Conservation (phyloP, 2,888 invertebrate genomes). For the Xanthorhoe designata region DNA sequence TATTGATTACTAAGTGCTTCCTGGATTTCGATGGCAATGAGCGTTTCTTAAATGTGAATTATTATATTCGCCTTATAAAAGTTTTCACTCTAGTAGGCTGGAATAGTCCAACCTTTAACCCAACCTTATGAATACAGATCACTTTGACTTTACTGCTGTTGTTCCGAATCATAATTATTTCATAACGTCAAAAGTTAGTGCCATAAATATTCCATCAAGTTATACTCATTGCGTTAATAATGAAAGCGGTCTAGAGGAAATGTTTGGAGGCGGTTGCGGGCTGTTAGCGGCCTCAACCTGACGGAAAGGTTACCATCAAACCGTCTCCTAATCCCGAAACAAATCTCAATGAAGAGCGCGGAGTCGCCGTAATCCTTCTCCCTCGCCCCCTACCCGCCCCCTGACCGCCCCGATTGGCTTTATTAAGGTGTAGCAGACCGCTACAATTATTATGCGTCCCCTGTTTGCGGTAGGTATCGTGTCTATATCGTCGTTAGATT, state of each 20-base stretch:
- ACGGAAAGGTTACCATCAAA: conserved; percentile 75
- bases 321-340: conserved; percentile 83
- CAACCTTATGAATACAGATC: conserved; percentile 36
- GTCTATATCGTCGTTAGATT: conserved; percentile 79
- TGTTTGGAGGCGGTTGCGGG: conserved; percentile 61
- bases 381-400: conserved; percentile 55
- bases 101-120: conserved; percentile 21
- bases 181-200: conserved; percentile 64
- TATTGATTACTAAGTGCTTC: conserved; percentile 6
- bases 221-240: conserved; percentile 67
- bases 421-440: conserved; percentile 86
- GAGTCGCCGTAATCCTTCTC: conserved; percentile 74
- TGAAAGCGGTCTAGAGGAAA: conserved; percentile 58
- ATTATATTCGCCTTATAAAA: background rate
- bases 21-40: background rate
- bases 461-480: conserved; percentile 83
- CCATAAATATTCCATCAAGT: conserved; percentile 70
- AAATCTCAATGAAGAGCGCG: conserved; percentile 85
- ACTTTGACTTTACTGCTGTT: conserved; percentile 48
- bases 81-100: conserved; percentile 1
- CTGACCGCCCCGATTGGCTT: conserved; percentile 78
- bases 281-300: conserved; percentile 65
- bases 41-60: background rate
- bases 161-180: conserved; percentile 63
- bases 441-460: conserved; percentile 85